A percentile compares a stretch with the other conserved stretches of the same genome.
These are phyloP conservation scores for Morone saxatilis DNA, from an alignment of 2,113 vertebrate genomes.

Conservation along the genomic window DNA sequence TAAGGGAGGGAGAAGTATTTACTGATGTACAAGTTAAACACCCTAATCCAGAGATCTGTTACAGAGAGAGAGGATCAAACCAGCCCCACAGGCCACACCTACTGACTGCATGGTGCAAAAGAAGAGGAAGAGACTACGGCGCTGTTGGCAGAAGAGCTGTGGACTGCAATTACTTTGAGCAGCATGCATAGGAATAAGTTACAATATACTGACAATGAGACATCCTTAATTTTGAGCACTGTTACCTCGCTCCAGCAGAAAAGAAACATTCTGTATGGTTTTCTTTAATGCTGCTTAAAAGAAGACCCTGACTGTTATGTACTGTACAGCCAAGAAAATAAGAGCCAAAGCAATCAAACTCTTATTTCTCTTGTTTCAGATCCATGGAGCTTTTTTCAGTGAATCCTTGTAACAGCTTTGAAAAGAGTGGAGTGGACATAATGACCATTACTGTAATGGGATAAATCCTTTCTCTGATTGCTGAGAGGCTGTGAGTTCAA, in stretches of 20 bases:
- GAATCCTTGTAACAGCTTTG: background rate
- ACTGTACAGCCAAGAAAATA: background rate
- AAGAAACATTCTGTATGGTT: background rate
- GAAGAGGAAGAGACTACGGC: no score
- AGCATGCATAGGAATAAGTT: no score
- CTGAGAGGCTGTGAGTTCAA: background rate
- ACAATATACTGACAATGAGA: no score
- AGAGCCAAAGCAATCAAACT: background rate
- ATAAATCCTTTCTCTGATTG: slow-evolving; percentile 12
- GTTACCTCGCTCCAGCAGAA: background rate
- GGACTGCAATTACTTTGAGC: no score
- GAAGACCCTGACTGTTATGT: background rate
- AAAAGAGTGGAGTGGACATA: background rate
- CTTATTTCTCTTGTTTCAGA: background rate
- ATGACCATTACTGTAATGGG: background rate
- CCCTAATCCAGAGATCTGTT: no score
- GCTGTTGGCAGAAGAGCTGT: no score
- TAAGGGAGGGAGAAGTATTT: no score
- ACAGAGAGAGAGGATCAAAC: no score
- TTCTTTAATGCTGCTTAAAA: background rate
- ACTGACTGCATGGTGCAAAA: no score
- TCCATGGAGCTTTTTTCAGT: background rate
- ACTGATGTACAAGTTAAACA: no score
- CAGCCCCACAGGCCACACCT: no score
- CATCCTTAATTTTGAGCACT: no score